Conservation (phyloP, 2,888 invertebrate genomes). For the Abscondita cerata region DNA sequence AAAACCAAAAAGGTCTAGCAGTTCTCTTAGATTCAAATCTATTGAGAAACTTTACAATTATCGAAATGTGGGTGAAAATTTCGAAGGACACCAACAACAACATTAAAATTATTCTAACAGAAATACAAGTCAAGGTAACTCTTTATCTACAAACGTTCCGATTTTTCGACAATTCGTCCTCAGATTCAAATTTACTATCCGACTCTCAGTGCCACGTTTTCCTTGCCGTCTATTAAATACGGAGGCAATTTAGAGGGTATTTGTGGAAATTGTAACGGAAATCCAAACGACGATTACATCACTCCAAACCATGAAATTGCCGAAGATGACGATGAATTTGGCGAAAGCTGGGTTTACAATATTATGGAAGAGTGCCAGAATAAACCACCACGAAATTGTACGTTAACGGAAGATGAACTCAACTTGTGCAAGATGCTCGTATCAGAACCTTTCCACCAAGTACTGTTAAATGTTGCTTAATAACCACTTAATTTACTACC, state of each 20-base stretch:
- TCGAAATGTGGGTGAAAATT: conserved; percentile 68
- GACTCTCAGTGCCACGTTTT: conserved; percentile 62
- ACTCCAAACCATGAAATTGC: conserved; percentile 63
- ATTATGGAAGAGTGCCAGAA: conserved; percentile 38
- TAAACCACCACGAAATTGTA: conserved; percentile 52
- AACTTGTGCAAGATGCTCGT: neutral
- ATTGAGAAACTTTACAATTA: conserved; percentile 51
- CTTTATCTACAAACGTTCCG: neutral
- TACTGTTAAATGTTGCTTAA: neutral
- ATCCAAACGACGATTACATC: conserved; percentile 64
- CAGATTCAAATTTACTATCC: conserved; percentile 54
- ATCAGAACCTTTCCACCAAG: neutral
- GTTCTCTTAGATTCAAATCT: conserved; percentile 58
- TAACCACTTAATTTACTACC: neutral
- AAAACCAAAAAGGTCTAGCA: conserved; percentile 47
- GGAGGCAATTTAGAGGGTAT: conserved; percentile 77
- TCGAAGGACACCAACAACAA: conserved; percentile 61
- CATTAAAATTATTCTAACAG: conserved; percentile 68
- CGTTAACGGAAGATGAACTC: neutral
- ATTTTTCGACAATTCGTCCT: neutral
- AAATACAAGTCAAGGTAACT: conserved; percentile 66
- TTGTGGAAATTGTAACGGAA: conserved; percentile 77
- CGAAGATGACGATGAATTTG: conserved; percentile 63
- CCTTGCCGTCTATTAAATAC: conserved; percentile 77
- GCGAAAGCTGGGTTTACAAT: conserved; percentile 63